phyloP scores from a whole-genome alignment of 2,888 invertebrate genomes.

The Dryadula phaetusa region DNA sequence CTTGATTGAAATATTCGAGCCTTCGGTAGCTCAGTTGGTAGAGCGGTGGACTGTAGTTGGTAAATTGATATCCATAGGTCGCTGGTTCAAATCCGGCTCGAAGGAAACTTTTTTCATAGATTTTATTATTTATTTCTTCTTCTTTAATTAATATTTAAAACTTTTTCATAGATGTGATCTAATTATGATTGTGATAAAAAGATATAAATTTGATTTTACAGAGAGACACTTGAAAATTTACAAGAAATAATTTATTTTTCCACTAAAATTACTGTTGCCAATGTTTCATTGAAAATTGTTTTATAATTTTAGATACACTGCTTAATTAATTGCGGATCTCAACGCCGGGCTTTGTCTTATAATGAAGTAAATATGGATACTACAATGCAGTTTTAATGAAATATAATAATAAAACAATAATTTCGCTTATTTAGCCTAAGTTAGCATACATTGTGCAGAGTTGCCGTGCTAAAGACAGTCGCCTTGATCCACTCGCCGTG shows the following conservation, averaged over 20 bases:
- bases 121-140: not conserved
- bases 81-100: constrained; percentile 86
- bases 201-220: too few species aligned
- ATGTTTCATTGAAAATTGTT: too few species aligned
- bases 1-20: constrained; percentile 42
- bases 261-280: too few species aligned
- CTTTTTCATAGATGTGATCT: too few species aligned
- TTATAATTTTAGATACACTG: too few species aligned
- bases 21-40: constrained; percentile 85
- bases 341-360: too few species aligned
- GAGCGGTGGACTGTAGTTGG: constrained; percentile 83
- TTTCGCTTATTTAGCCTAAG: not conserved
- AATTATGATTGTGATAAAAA: too few species aligned
- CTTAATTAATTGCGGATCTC: too few species aligned
- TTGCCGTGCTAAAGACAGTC: constrained; percentile 50
- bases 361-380: too few species aligned
- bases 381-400: not conserved
- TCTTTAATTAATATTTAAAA: too few species aligned
- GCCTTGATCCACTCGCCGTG: constrained; percentile 71
- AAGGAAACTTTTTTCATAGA: constrained; percentile 37
- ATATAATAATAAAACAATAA: not conserved
- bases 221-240: too few species aligned
- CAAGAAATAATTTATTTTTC: too few species aligned
- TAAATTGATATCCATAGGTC: constrained; percentile 82
- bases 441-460: not conserved